Conservation (phyloP, 2,888 invertebrate species). For the Esperia sulphurella region DNA sequence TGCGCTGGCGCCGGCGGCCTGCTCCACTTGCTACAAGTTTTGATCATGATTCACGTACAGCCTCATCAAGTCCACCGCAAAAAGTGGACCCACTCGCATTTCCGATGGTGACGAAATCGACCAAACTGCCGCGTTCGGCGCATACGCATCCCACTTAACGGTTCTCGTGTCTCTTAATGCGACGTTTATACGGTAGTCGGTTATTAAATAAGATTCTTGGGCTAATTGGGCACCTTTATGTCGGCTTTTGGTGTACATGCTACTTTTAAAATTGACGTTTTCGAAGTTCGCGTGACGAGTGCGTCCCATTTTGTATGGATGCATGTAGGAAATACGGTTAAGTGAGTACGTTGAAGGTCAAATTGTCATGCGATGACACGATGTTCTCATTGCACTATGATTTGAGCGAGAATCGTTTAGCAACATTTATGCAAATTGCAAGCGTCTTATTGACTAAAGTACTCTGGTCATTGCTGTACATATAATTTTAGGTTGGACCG, state of each 20-base stretch:
- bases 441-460: no score
- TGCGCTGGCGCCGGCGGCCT: conserved; percentile 59
- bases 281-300: conserved; percentile 26
- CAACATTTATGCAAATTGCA: no score
- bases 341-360: conserved; percentile 23
- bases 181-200: conserved; percentile 66
- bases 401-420: no score
- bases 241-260: conserved; percentile 38
- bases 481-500: no score
- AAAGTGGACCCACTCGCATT: conserved; percentile 51
- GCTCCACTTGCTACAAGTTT: conserved; percentile 45
- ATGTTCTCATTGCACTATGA: conserved; percentile 4
- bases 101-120: conserved; percentile 61
- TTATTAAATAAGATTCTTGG: conserved; percentile 66
- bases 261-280: conserved; percentile 47
- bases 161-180: conserved; percentile 62
- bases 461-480: no score
- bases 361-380: conserved; percentile 12
- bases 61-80: conserved; percentile 42
- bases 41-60: conserved; percentile 51
- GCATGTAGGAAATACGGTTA: conserved; percentile 38
- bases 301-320: conserved; percentile 35
- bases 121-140: conserved; percentile 35
- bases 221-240: conserved; percentile 61
- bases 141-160: conserved; percentile 64